These are phyloP conservation scores for Oxyscelio sp. DNA, from an alignment of 2,888 invertebrate species.

Conservation along the genomic window DNA sequence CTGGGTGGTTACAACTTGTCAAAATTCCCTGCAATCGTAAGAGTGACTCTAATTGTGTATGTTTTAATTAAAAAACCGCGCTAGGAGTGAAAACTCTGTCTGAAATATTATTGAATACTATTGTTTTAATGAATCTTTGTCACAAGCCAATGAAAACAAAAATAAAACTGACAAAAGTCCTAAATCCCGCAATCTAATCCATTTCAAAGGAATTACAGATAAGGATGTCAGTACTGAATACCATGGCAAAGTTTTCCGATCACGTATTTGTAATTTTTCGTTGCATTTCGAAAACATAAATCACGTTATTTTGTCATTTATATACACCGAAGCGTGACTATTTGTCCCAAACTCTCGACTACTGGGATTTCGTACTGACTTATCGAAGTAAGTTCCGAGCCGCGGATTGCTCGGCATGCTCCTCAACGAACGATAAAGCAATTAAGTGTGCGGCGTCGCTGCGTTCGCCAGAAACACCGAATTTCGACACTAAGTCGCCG, in stretches of 20 bases:
- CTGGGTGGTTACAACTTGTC: too few species aligned
- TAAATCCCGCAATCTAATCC: background rate
- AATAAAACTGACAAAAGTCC: too few species aligned
- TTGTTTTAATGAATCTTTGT: too few species aligned
- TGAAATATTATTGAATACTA: too few species aligned
- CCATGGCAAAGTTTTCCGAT: conserved; percentile 26
- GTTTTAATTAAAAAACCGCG: too few species aligned
- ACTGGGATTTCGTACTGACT: conserved; percentile 58
- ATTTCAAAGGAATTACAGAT: background rate
- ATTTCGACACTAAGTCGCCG: conserved; percentile 44
- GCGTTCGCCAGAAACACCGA: conserved; percentile 16
- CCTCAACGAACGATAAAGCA: conserved; percentile 63
- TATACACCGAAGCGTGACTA: conserved; percentile 59
- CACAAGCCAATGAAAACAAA: too few species aligned
- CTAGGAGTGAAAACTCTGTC: too few species aligned
- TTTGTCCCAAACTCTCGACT: conserved; percentile 56
- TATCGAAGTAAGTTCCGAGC: conserved; percentile 56
- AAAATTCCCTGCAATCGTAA: too few species aligned
- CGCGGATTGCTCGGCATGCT: conserved; percentile 48
- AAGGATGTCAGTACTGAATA: conserved; percentile 8
- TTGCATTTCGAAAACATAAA: conserved; percentile 50
- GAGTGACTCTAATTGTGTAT: too few species aligned
- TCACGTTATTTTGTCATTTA: conserved; percentile 59
- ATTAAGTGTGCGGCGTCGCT: conserved; percentile 62
- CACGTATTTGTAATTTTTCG: conserved; percentile 62